A percentile compares a stretch with the other conserved stretches of the same genome.
These are phyloP conservation scores for Ophioderma brevispina DNA, from an alignment of 35 echinoderm and acorn worm genomes.

Conservation along the genomic window DNA sequence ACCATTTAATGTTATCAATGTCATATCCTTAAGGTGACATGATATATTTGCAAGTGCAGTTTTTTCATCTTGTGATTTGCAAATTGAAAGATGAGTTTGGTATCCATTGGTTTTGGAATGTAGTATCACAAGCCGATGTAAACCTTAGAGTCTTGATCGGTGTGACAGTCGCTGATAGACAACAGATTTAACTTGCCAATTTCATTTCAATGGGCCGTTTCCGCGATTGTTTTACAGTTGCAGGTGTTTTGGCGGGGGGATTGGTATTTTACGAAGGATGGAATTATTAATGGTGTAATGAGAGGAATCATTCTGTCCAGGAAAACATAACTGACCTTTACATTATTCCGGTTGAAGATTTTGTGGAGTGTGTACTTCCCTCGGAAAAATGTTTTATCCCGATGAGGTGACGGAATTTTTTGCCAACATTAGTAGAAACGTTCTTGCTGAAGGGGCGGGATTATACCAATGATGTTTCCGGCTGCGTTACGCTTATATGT, in stretches of 20 bases:
- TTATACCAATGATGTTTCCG: constrained; percentile 19
- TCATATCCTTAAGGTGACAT: neutral
- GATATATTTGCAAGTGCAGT: neutral
- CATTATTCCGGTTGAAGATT: neutral
- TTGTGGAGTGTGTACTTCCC: neutral
- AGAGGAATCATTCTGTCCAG: neutral
- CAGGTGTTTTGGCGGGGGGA: neutral
- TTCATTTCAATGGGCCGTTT: neutral
- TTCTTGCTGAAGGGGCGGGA: constrained; percentile 38
- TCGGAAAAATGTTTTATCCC: neutral
- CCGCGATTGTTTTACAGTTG: neutral
- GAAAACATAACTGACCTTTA: neutral
- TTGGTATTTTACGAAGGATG: neutral
- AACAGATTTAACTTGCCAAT: neutral
- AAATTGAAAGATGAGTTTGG: neutral
- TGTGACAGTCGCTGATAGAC: neutral
- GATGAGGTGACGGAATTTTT: neutral
- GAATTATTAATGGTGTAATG: neutral
- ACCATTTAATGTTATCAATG: neutral
- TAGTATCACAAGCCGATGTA: neutral
- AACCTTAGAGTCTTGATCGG: neutral
- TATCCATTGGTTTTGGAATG: neutral
- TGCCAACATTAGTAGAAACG: neutral
- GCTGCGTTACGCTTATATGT: neutral
- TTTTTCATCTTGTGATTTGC: neutral